phyloP scores from a whole-genome alignment of 2,113 vertebrate genomes.

The Peromyscus californicus region DNA sequence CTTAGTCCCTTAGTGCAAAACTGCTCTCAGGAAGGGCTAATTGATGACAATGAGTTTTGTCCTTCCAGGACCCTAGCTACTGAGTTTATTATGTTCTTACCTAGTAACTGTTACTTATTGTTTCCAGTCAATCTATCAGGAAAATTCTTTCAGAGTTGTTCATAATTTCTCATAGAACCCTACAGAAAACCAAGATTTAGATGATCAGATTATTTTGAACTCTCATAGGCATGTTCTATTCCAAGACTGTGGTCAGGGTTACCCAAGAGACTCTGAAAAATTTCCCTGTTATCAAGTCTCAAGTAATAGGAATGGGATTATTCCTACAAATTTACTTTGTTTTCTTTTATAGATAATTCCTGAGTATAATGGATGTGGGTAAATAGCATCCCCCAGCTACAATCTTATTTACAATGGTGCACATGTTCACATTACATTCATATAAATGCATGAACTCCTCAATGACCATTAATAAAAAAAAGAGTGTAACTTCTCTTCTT shows the following conservation, averaged over 20 bases:
- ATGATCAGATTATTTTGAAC: background rate
- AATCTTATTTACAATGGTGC: background rate
- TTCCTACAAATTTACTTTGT: background rate
- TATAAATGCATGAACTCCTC: background rate
- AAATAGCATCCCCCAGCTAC: background rate
- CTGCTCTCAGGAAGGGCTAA: background rate
- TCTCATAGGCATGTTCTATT: background rate
- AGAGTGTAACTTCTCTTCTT: slow-evolving; percentile 12
- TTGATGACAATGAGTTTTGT: background rate
- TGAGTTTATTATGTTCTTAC: background rate
- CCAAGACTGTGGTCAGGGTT: background rate
- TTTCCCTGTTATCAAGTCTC: background rate
- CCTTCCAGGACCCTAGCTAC: background rate
- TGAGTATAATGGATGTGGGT: background rate
- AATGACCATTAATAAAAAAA: background rate
- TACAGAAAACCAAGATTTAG: background rate
- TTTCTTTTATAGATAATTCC: background rate
- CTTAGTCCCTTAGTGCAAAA: background rate
- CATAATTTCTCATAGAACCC: background rate
- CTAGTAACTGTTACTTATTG: background rate
- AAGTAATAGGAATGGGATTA: background rate
- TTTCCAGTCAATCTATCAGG: background rate
- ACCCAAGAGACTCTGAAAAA: background rate
- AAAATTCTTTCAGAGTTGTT: background rate
- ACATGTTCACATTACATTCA: background rate